A percentile compares a stretch with the other conserved stretches of the same genome.
Conservation (phyloP, 2,888 invertebrate genomes). For the Onthophagus sagittarius region DNA sequence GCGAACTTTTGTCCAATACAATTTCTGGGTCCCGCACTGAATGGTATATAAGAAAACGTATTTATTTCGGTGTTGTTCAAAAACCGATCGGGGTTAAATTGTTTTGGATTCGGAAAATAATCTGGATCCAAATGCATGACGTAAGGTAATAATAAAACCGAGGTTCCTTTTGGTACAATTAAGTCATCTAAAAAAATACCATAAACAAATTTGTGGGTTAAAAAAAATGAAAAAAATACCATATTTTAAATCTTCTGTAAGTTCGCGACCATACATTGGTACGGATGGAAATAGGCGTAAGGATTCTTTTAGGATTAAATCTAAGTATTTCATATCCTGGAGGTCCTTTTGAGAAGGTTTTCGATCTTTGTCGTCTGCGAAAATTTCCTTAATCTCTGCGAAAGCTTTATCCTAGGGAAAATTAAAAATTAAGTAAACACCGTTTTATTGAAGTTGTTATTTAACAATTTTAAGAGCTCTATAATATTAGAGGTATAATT, state of each 20-base stretch:
- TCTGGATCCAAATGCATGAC: neutral
- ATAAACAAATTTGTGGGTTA: neutral
- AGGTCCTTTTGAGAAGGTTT: slow-evolving; percentile 36
- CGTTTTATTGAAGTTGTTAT: too few species aligned
- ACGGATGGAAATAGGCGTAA: slow-evolving; percentile 39
- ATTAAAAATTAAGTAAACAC: neutral
- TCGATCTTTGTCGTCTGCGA: slow-evolving; percentile 33
- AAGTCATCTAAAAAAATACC: neutral
- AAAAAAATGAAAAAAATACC: neutral
- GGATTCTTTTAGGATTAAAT: slow-evolving; percentile 39
- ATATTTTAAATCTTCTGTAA: slow-evolving; percentile 1
- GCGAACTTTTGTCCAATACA: slow-evolving; percentile 8
- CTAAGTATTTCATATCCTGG: slow-evolving; percentile 40
- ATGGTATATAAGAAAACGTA: slow-evolving; percentile 1
- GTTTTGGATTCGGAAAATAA: neutral
- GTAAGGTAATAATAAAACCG: neutral
- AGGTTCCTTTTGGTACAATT: neutral
- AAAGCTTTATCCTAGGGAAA: slow-evolving; percentile 37
- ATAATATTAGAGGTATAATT: too few species aligned
- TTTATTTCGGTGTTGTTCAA: neutral
- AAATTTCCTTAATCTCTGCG: slow-evolving; percentile 42
- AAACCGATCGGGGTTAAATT: slow-evolving; percentile 1
- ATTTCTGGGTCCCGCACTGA: slow-evolving; percentile 5
- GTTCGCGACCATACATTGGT: slow-evolving; percentile 30
- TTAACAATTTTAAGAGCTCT: too few species aligned